Evolutionary conservation across 2,113 vertebrate genomes (phyloP), one percentile per base, ranked within the genome.

Genomic region (Oxyruncus cristatus): DNA sequence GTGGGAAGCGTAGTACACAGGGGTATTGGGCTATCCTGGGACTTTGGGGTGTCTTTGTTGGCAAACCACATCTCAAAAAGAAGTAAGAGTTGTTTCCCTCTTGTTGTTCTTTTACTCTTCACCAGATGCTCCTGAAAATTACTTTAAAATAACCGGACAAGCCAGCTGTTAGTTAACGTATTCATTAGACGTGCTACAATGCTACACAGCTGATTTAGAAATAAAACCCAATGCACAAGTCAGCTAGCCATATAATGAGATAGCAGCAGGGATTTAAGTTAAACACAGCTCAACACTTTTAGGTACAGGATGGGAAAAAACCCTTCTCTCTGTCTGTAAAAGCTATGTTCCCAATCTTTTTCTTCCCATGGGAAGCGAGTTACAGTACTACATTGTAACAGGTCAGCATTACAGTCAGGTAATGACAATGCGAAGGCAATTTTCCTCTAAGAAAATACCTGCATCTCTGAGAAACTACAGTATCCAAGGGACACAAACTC

Each of bases 1-100:
- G 18, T 13, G 24, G 37, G 15, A 66, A 56, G 11, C 0, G 0
- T 26, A 55, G 23, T 27, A 32, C 3, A 4, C 6, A 66, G 63
- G 53, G 8, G 27, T 35, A 67, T 63, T 27, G 63, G n/a, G 41
- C 28, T 78, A n/a, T 13, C 33, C 15, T 41, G 39, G 7, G 47
- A 41, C 32, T 85, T 88, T 1, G 3, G 24, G 37, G 19, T 37
- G 20, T 32, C 35, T 90, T 46, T 8, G 24, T 67, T 91, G 77
- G n/a, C 50, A 91, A 88, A 68, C 12, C 13, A 4, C 27, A 39
- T 47, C 55, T 92, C 6, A 2, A n/a, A 91, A 89, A 47, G 26
- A 53, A 12, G 2, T 47, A 28, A 52, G 24, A 19, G 11, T 30
- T 74, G 6, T 52, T 88, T 66, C 23, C 11, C 27, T 58, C 53